Conservation (phyloP, 2,113 vertebrate species). For the Alectura lathami region DNA sequence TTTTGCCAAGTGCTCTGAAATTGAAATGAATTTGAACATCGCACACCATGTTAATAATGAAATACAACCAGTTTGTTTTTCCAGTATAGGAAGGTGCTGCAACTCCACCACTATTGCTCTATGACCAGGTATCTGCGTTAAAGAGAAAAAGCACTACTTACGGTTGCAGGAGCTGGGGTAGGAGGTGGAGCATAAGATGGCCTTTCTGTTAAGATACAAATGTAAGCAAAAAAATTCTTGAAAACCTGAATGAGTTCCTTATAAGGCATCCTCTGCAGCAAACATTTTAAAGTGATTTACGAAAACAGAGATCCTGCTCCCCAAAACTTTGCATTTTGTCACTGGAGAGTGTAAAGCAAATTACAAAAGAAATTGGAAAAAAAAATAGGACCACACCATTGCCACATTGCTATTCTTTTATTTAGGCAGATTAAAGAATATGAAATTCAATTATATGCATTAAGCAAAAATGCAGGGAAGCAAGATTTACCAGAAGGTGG, state of each 20-base stretch:
- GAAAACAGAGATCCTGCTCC: neutral
- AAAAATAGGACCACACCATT: neutral
- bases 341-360: neutral
- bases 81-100: neutral
- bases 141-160: slow-evolving; percentile 87
- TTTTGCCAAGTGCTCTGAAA: neutral
- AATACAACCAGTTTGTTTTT: neutral
- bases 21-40: neutral
- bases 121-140: slow-evolving; percentile 65
- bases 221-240: slow-evolving; percentile 69
- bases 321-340: neutral
- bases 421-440: neutral
- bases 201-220: slow-evolving; percentile 87
- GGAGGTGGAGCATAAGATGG: slow-evolving; percentile 97
- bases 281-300: neutral
- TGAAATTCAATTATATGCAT: neutral
- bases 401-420: neutral
- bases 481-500: neutral
- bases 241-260: slow-evolving; percentile 35
- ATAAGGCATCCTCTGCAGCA: neutral
- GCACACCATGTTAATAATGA: neutral
- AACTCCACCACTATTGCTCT: neutral
- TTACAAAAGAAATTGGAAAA: neutral
- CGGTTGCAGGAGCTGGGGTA: slow-evolving; percentile 94
- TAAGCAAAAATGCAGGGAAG: neutral